A percentile compares a stretch with the other conserved stretches of the same genome.
phyloP scores from a whole-genome alignment of 2,888 invertebrate species.

The Drosophila seclusa region DNA sequence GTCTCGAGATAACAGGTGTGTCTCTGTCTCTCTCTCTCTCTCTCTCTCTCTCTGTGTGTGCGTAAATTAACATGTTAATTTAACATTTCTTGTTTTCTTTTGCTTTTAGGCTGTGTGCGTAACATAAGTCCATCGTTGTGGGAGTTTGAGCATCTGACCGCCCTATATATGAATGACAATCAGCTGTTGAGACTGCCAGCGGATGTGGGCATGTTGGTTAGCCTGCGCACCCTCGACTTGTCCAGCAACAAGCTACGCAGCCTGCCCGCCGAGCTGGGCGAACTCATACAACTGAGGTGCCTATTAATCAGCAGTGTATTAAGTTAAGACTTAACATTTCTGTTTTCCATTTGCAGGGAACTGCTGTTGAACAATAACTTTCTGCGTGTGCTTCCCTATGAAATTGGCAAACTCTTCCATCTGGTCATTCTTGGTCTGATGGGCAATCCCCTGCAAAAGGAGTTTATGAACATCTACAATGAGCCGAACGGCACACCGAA shows the following conservation, averaged over 20 bases:
- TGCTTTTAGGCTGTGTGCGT: slow-evolving; percentile 93
- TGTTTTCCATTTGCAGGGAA: slow-evolving; percentile 88
- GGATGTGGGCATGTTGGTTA: slow-evolving; percentile 93
- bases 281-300: slow-evolving; percentile 96
- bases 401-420: slow-evolving; percentile 98
- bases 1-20: slow-evolving; percentile 93
- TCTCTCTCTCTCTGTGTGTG: neutral
- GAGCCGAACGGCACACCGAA: slow-evolving; percentile 97
- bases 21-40: neutral
- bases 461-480: slow-evolving; percentile 95
- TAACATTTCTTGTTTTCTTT: neutral
- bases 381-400: slow-evolving; percentile 96
- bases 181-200: slow-evolving; percentile 95
- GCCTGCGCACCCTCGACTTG: slow-evolving; percentile 95
- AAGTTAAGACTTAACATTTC: slow-evolving; percentile 80
- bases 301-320: slow-evolving; percentile 3
- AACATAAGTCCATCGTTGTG: slow-evolving; percentile 97
- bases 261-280: slow-evolving; percentile 98
- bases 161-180: slow-evolving; percentile 98
- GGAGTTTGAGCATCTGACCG: slow-evolving; percentile 96
- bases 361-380: slow-evolving; percentile 97
- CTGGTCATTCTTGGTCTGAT: slow-evolving; percentile 95
- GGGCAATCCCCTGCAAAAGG: slow-evolving; percentile 97
- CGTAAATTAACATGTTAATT: neutral
- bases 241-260: slow-evolving; percentile 97